Base-by-base conservation (phyloP, 92 coral and sea anemone genomes). In the Epizoanthus stellaris region DNA sequence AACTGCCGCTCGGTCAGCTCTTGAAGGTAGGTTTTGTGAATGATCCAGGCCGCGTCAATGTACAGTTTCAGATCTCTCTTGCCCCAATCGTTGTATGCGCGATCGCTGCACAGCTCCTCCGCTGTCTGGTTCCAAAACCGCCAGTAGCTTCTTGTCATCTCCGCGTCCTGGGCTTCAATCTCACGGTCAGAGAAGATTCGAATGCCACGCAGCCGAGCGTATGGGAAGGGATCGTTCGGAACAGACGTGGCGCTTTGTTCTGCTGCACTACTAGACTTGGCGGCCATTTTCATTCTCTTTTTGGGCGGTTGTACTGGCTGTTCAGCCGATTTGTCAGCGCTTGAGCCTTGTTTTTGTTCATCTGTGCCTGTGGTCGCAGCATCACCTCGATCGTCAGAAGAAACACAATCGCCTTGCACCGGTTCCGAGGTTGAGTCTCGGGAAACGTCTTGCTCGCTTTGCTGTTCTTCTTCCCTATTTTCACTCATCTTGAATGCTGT, bases 31-130 rank as follows among this genome's bases (percentile, higher is more conserved):
- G 99, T 97, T 80, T 97, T 97, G 73, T 97, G 98, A 53, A 94
- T 94, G 19, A 97, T 95, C 99, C 99, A 97, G 9, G 99, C 99
- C 30, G 99, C 99, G 67, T 97, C 99, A 70, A 97, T 94, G 77
- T 94, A 97, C 60, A 97, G 93, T 77, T 97, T 97, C 56, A 97
- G 89, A 91, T 97, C 99, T 75, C 99, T 87, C 75, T 97, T 97
- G 9, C 99, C 99, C 99, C 99, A 97, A 69, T 97, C 99, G 82
- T 97, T 97, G 89, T 94, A 97, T 14, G 99, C 99, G 4, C 99
- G 94, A 75, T 97, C 95, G 81, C 99, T 97, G 76, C 99, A 97
- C 79, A 97, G 74, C 80, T 97, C 99, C 67, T 97, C 99, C 13
- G 99, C 99, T 1, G 99, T 97, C 73, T 84, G 85, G 85, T 97